phyloP scores from a whole-genome alignment of 2,113 vertebrate species.

The Phaetusa simplex region DNA sequence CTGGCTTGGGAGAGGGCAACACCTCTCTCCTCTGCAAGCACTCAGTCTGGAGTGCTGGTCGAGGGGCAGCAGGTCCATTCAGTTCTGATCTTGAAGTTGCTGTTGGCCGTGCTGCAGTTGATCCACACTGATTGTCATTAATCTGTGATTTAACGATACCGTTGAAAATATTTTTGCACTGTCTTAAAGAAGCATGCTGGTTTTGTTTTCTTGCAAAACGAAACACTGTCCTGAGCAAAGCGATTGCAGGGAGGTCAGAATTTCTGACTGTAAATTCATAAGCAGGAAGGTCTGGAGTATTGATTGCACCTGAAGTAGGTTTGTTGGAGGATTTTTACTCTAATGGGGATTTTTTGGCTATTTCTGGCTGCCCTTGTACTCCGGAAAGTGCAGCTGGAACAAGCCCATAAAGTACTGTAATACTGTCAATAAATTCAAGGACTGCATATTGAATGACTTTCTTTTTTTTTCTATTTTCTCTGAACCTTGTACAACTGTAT shows the following conservation, averaged over 20 bases:
- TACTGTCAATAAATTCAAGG: slow-evolving; percentile 56
- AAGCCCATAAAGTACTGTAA: slow-evolving; percentile 51
- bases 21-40: not conserved
- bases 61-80: not conserved
- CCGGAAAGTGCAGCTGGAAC: slow-evolving; percentile 30
- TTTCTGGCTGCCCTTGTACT: slow-evolving; percentile 45
- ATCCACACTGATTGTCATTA: not conserved
- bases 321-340: not conserved
- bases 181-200: slow-evolving; percentile 30
- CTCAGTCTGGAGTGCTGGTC: not conserved
- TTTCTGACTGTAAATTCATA: slow-evolving; percentile 9
- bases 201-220: slow-evolving; percentile 44
- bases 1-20: not conserved
- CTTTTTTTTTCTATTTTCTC: slow-evolving; percentile 49
- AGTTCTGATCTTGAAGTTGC: not conserved
- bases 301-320: not conserved
- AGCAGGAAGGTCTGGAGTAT: not conserved
- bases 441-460: slow-evolving; percentile 33
- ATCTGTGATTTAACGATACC: slow-evolving; percentile 1
- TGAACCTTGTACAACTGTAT: slow-evolving; percentile 57
- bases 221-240: slow-evolving; percentile 39
- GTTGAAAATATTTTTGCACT: slow-evolving; percentile 58
- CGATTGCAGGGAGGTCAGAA: slow-evolving; percentile 29
- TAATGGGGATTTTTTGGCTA: slow-evolving; percentile 44
- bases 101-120: not conserved